Base-by-base conservation (phyloP, 2,113 vertebrate species). In the Saccopteryx bilineata region DNA sequence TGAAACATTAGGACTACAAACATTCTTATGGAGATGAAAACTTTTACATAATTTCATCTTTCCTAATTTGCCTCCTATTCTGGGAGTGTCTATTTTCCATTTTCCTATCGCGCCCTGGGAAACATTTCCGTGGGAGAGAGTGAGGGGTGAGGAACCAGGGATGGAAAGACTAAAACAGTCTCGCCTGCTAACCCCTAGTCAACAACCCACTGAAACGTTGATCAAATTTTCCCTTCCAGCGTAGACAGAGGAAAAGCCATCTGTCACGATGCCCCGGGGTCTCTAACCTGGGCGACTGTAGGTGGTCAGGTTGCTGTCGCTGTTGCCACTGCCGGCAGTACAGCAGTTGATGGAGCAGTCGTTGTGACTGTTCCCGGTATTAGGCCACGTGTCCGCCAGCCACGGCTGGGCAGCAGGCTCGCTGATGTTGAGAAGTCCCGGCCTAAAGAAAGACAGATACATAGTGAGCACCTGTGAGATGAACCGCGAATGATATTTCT, bases 281-380 rank as follows among this genome's bases (percentile, higher is more conserved):
- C 93, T 97, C 99, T 98, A 98, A 99, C 99, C 99, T 98, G 99
- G 99, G 86, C 99, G 99, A 97, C 99, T 99, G 98, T 99, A 99
- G 0, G 99, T 99, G 0, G 99, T 99, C 94, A 99, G 98, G 98
- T 99, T 99, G 98, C 99, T 99, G 94, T 99, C 99, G 4, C 99
- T 99, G 99, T 99, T 99, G 46, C 99, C 99, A 0, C 99, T 99
- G 97, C 99, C 98, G 1, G 99, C 99, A 0, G 99, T 99, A 97
- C 99, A 99, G 98, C 99, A 99, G 97, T 98, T 99, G 98, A 99
- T 99, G 98, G 99, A 99, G 98, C 99, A 99, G 98, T 99, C 99
- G 0, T 99, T 99, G 98, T 99, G 99, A 93, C 98, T 99, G 98
- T 99, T 99, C 95, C 99, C 99, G 46, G 99, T 99, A 96, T 99